These are phyloP conservation scores for Zeus faber DNA, from an alignment of 2,113 vertebrate species.

Conservation along the genomic window DNA sequence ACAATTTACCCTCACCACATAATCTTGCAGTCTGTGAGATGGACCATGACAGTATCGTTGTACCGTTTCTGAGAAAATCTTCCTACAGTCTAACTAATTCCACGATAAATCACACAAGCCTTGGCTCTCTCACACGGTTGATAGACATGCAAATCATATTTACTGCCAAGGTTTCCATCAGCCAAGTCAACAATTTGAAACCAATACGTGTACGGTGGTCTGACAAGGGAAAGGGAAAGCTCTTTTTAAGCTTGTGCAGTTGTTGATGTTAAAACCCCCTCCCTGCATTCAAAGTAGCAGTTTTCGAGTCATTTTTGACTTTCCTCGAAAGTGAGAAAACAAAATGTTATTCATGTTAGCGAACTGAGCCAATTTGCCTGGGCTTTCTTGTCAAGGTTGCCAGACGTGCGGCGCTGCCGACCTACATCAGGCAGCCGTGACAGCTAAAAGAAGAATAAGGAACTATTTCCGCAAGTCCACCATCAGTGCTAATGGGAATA, in stretches of 20 bases:
- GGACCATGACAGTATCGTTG: conserved; percentile 33
- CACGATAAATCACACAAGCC: conserved; percentile 32
- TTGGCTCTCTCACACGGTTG: conserved; percentile 14
- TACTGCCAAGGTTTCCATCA: conserved; percentile 12
- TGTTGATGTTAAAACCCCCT: no score
- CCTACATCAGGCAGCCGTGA: conserved; percentile 60
- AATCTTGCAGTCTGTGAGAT: conserved; percentile 26
- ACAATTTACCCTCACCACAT: conserved; percentile 28
- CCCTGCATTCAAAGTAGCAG: no score
- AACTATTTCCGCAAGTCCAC: conserved; percentile 28
- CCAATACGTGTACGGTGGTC: background rate
- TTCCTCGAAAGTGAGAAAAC: no score
- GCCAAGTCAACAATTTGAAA: conserved; percentile 11
- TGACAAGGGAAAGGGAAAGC: no score
- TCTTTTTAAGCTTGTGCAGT: no score
- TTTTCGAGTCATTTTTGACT: no score
- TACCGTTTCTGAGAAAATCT: conserved; percentile 33
- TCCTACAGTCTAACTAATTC: conserved; percentile 10
- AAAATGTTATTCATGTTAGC: no score
- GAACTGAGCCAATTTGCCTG: conserved; percentile 44
- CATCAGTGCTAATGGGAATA: conserved; percentile 64
- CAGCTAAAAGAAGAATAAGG: conserved; percentile 55
- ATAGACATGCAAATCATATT: conserved; percentile 15
- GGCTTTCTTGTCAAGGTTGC: conserved; percentile 44
- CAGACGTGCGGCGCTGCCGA: conserved; percentile 27